Evolutionary conservation across 2,797 vertebrate genomes (phyloP).

Genomic region (Pteropus rufus): DNA sequence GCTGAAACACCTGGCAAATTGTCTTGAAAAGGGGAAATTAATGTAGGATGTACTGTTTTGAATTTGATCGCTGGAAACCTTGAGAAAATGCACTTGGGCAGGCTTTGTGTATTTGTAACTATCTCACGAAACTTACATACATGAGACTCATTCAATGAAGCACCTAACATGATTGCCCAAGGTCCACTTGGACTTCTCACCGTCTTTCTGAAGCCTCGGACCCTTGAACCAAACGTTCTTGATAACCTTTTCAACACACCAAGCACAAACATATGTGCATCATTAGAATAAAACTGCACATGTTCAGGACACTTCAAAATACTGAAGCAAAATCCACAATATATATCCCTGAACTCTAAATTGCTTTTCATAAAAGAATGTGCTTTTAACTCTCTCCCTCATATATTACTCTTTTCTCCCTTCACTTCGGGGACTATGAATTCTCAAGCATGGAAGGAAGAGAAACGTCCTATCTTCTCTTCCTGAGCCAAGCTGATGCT

Average conservation of each 20-base stretch:
- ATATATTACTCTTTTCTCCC: not conserved
- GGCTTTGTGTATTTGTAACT: slow-evolving; percentile 26
- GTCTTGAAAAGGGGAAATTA: not conserved
- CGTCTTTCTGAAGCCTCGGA: not conserved
- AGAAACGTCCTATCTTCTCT: not conserved
- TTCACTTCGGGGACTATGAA: not conserved
- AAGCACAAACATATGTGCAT: slow-evolving; percentile 40
- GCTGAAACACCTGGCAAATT: slow-evolving; percentile 55
- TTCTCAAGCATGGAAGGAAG: not conserved
- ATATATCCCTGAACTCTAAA: not conserved
- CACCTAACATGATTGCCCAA: not conserved
- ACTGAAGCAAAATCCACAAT: not conserved
- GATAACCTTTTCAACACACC: slow-evolving; percentile 20
- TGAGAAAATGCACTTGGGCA: slow-evolving; percentile 20
- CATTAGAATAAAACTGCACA: slow-evolving; percentile 11
- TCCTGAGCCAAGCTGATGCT: not conserved
- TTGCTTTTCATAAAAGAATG: not conserved
- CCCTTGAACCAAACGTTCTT: slow-evolving; percentile 34
- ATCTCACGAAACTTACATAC: not conserved
- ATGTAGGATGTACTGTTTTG: not conserved
- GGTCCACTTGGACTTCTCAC: not conserved
- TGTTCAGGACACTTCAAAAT: not conserved
- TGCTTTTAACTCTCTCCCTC: not conserved
- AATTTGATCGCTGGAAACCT: slow-evolving; percentile 17
- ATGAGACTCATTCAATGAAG: slow-evolving; percentile 1